phyloP scores from a whole-genome alignment of 2,113 vertebrate species.

The Seriola rivoliana region DNA sequence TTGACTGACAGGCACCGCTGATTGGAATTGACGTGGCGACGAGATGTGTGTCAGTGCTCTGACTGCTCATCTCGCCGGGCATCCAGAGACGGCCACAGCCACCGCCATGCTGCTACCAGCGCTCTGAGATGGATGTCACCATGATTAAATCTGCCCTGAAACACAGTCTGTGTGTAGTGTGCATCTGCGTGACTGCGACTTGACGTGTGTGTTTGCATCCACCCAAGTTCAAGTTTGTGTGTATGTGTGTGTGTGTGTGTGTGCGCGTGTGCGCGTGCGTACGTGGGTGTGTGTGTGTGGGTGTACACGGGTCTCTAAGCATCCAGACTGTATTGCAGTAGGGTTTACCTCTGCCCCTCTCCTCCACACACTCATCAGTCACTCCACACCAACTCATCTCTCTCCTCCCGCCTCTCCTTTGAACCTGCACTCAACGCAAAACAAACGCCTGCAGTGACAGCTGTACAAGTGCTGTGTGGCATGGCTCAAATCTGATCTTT shows the following conservation, averaged over 20 bases:
- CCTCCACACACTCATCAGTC: slow-evolving; percentile 75
- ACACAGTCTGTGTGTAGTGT: slow-evolving; percentile 37
- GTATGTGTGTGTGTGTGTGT: slow-evolving; percentile 29
- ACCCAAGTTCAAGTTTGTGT: slow-evolving; percentile 20
- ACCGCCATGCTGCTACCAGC: slow-evolving; percentile 60
- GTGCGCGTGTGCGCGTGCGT: slow-evolving; percentile 33
- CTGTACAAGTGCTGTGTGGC: slow-evolving; percentile 51
- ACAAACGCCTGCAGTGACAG: slow-evolving; percentile 66
- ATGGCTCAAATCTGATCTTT: slow-evolving; percentile 43
- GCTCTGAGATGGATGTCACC: slow-evolving; percentile 74
- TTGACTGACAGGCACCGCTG: slow-evolving; percentile 80
- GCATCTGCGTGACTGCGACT: slow-evolving; percentile 23
- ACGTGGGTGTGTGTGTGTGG: slow-evolving; percentile 36
- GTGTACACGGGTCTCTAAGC: slow-evolving; percentile 49
- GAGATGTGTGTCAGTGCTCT: slow-evolving; percentile 83
- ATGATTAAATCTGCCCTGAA: slow-evolving; percentile 76
- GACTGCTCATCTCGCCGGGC: slow-evolving; percentile 84
- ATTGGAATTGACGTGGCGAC: slow-evolving; percentile 85
- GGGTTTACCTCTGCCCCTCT: slow-evolving; percentile 74
- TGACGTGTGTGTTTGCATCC: slow-evolving; percentile 40
- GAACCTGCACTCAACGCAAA: slow-evolving; percentile 64
- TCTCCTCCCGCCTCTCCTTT: slow-evolving; percentile 58
- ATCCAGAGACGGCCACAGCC: slow-evolving; percentile 71
- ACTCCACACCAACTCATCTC: slow-evolving; percentile 72
- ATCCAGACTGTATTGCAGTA: slow-evolving; percentile 67